These are phyloP conservation scores for Microdon myrmicae DNA, from an alignment of 2,888 invertebrate genomes.

Conservation along the genomic window DNA sequence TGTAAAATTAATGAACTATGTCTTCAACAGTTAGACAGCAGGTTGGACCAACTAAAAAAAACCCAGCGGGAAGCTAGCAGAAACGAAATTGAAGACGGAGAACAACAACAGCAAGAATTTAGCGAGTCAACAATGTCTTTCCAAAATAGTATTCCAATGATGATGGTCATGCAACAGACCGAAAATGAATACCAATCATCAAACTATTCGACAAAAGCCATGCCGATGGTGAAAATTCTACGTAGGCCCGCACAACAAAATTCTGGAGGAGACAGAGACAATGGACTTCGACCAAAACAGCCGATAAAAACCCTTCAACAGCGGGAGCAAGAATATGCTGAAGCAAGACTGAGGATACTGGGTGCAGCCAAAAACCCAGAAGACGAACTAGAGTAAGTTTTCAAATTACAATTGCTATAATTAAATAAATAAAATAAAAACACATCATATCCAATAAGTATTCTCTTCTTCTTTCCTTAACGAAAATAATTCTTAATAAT, in stretches of 20 bases:
- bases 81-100: slow-evolving; percentile 24
- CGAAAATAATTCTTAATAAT: no score
- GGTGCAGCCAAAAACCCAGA: slow-evolving; percentile 86
- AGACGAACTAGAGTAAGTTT: slow-evolving; percentile 72
- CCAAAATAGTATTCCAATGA: slow-evolving; percentile 69
- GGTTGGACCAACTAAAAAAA: slow-evolving; percentile 59
- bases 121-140: slow-evolving; percentile 57
- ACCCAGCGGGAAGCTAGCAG: slow-evolving; percentile 47
- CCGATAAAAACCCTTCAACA: slow-evolving; percentile 87
- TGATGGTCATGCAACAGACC: slow-evolving; percentile 79
- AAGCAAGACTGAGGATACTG: slow-evolving; percentile 88
- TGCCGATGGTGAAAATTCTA: slow-evolving; percentile 85
- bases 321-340: slow-evolving; percentile 93
- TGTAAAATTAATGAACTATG: slow-evolving; percentile 21
- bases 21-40: slow-evolving; percentile 56
- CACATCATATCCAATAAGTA: no score
- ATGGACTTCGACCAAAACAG: slow-evolving; percentile 75
- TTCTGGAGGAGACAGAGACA: slow-evolving; percentile 71
- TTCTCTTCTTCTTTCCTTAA: no score
- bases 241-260: slow-evolving; percentile 74
- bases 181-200: slow-evolving; percentile 80
- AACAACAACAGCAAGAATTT: slow-evolving; percentile 33
- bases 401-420: no score
- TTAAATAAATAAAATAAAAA: no score
- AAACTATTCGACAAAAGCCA: slow-evolving; percentile 74